Evolutionary conservation across 23 tunicate species (phyloP), one percentile per base, ranked within the genome.

Genomic region (Halocynthia aurantium): DNA sequence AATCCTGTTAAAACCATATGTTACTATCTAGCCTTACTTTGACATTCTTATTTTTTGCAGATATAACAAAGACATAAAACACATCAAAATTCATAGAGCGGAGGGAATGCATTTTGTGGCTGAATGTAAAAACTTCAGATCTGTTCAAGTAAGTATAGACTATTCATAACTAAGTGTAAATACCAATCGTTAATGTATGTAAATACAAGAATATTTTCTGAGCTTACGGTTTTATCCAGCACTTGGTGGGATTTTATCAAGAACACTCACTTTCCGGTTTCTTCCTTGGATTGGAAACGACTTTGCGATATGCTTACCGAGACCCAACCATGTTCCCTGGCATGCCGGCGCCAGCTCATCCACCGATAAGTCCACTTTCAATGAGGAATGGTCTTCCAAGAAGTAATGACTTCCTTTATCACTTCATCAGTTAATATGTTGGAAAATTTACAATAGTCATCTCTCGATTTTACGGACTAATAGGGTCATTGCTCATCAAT

Each of bases 101-200:
- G 86, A 86, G 56, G 61, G 61, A 13, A 58, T 92, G 82, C 82
- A 55, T 77, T 80, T 77, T 67, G 89, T 92, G n/a, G 98, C 98
- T 17, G 98, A 92, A 72, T 92, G 88, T 58, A 92, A 92, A 53
- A 82, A 92, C 81, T 92, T 92, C 68, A 78, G 76, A 61, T 82
- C 88, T 8, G 92, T 92, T 6, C 98, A 86, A 82, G 98, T 86
- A 58, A 10, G 76, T 51, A 20, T 22, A 31, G 52, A 52, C 17
- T 49, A 70, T 50, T 18, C 51, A 51, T 55, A 9, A 31, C 44
- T 0, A 31, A 31, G 44, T 31, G 44, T 31, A 31, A 31, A 31
- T 31, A 4, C 1, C 44, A 31, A 31, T 4, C 49, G 21, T 5
- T 70, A 5, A 65, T 65, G n/a, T 58, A 15, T 58, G 15, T 58